A percentile compares a stretch with the other conserved stretches of the same genome.
Evolutionary conservation across 2,888 invertebrate species (phyloP).

Genomic region (Neocrepidodera transversa): DNA sequence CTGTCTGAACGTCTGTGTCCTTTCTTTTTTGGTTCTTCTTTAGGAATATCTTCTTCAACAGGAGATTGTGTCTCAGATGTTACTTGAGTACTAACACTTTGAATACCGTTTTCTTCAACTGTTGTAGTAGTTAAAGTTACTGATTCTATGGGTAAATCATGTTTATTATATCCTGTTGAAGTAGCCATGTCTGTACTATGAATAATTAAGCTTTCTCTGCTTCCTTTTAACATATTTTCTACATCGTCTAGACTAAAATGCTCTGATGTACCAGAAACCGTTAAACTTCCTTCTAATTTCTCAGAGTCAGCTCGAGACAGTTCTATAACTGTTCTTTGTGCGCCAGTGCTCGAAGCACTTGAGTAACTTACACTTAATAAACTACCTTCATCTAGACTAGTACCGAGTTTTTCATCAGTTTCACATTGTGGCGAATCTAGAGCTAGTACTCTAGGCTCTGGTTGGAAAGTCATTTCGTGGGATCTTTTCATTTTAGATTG

Average conservation of each 20-base stretch:
- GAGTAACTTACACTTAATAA: constrained; percentile 66
- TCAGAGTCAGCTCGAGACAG: constrained; percentile 60
- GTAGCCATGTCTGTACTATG: constrained; percentile 58
- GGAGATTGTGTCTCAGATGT: constrained; percentile 60
- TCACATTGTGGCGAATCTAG: constrained; percentile 62
- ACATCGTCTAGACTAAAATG: constrained; percentile 59
- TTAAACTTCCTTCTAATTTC: constrained; percentile 58
- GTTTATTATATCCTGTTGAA: constrained; percentile 51
- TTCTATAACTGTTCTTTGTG: constrained; percentile 60
- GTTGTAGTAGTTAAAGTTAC: constrained; percentile 64
- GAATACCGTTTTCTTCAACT: constrained; percentile 61
- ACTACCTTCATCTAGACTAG: constrained; percentile 67
- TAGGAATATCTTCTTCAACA: constrained; percentile 39
- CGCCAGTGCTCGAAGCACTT: constrained; percentile 64
- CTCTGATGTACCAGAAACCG: constrained; percentile 60
- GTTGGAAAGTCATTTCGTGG: constrained; percentile 88
- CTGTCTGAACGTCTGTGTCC: constrained; percentile 68
- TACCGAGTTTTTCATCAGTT: constrained; percentile 63
- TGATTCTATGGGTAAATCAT: constrained; percentile 57
- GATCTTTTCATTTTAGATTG: constrained; percentile 84
- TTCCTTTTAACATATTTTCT: constrained; percentile 49
- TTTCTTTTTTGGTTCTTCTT: constrained; percentile 56
- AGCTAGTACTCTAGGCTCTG: constrained; percentile 62
- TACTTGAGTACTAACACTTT: constrained; percentile 65
- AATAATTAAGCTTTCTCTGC: constrained; percentile 52